Evolutionary conservation across 1,140 invertebrate species (phyloP), one percentile per base, ranked within the genome.

Genomic region (Lepidurus arcticus): DNA sequence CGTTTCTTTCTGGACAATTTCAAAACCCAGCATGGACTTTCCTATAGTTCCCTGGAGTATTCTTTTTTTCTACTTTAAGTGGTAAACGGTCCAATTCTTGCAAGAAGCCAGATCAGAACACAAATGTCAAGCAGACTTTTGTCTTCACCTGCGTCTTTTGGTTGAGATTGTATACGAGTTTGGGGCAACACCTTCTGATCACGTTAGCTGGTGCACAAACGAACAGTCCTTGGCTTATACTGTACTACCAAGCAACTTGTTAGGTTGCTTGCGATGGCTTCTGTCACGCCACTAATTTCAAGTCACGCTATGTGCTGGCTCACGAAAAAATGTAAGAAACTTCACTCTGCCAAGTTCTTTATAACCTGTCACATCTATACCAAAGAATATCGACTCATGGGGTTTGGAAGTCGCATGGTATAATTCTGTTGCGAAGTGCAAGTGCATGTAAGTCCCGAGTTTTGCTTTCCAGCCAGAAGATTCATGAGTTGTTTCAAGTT

Each of bases 201-300:
- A 16, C 53, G 53, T 65, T 65, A 65, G 8, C 21, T 65, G 53
- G 16, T 9, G 53, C 53, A 65, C n/a, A 65, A 65, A 65, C 53
- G n/a, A 65, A n/a, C 53, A 21, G 16, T 65, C 16, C 53, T 65
- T 65, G 53, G 53, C 53, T 65, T 65, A 10, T 65, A 16, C 53
- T 21, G n/a, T n/a, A n/a, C n/a, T n/a, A 65, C 16, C 53, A 21
- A 65, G 21, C 16, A 65, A 65, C 53, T 65, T 21, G 53, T 65
- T 65, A 65, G 16, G 53, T 65, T 65, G 53, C n/a, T 65, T 1
- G 53, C 53, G 21, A 65, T 65, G 21, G 9, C 53, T 65, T 65
- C 53, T 21, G 53, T 65, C 53, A 65, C 53, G 53, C 53, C 53
- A 65, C 53, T 65, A 65, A 65, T 65, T 65, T 65, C 13, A 7